These are phyloP conservation scores for Mormyrus iriodes DNA, from an alignment of 2,113 vertebrate species.

Conservation along the genomic window DNA sequence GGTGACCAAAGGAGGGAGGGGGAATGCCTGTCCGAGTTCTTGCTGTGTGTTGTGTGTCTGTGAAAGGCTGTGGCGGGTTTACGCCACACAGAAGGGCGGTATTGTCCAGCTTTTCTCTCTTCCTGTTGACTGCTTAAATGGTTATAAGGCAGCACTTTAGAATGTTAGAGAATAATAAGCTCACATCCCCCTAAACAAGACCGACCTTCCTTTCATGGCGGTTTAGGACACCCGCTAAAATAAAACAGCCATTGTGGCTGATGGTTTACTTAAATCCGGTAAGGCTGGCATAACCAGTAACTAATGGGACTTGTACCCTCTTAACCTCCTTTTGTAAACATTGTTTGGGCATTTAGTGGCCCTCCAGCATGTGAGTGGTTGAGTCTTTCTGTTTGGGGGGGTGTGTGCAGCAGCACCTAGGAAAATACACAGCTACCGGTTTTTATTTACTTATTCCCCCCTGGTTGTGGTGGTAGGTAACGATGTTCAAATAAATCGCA, in stretches of 20 bases:
- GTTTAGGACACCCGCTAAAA: background rate
- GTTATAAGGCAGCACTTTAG: background rate
- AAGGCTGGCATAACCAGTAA: background rate
- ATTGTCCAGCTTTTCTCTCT: background rate
- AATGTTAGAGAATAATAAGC: background rate
- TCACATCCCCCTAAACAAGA: background rate
- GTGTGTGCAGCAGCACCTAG: background rate
- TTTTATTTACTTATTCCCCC: background rate
- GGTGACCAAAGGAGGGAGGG: background rate
- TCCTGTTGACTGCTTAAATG: background rate
- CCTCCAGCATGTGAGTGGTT: background rate
- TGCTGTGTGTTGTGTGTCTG: background rate
- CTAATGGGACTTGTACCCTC: background rate
- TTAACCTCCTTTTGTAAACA: background rate
- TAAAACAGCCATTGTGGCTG: background rate
- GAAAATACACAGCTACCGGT: background rate
- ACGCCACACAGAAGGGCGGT: background rate
- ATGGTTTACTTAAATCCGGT: background rate
- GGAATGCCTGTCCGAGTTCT: background rate
- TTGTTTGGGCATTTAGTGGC: constrained; percentile 1
- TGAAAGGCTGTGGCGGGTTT: background rate
- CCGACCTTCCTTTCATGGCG: background rate
- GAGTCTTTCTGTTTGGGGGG: background rate
- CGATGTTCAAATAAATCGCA: background rate
- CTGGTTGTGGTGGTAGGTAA: background rate